phyloP scores from a whole-genome alignment of 2,888 invertebrate genomes.

The Ischnus inquisitorius region DNA sequence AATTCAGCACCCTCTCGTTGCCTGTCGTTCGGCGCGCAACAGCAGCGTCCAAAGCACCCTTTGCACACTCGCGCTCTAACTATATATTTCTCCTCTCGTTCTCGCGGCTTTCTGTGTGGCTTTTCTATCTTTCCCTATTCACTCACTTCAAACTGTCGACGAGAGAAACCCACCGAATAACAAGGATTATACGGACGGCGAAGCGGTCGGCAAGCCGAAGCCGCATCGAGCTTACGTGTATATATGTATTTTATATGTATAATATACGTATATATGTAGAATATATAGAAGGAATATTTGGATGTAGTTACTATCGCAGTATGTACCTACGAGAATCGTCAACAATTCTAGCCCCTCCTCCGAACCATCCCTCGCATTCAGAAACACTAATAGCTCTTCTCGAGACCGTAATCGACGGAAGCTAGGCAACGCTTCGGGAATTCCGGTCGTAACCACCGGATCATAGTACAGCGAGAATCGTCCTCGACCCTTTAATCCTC shows the following conservation, averaged over 20 bases:
- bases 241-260: slow-evolving; percentile 20
- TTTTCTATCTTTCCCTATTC: slow-evolving; percentile 57
- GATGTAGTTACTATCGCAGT: slow-evolving; percentile 4
- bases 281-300: slow-evolving; percentile 14
- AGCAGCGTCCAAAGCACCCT: slow-evolving; percentile 45
- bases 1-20: slow-evolving; percentile 72
- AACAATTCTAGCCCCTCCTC: background rate
- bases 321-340: slow-evolving; percentile 18
- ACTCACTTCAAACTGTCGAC: slow-evolving; percentile 74
- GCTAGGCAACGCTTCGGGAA: slow-evolving; percentile 59
- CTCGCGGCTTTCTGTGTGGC: slow-evolving; percentile 19
- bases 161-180: slow-evolving; percentile 74
- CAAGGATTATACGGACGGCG: slow-evolving; percentile 72
- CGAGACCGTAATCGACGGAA: slow-evolving; percentile 59
- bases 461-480: slow-evolving; percentile 37
- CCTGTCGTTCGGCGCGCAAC: slow-evolving; percentile 33
- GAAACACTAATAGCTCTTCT: slow-evolving; percentile 57
- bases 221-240: background rate
- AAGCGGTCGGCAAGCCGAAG: slow-evolving; percentile 23
- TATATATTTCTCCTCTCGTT: slow-evolving; percentile 43
- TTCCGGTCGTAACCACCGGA: slow-evolving; percentile 51
- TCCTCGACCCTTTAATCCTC: slow-evolving; percentile 40
- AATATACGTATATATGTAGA: background rate
- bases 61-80: background rate
- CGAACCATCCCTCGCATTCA: background rate